Evolutionary conservation across 2,888 invertebrate genomes (phyloP).

Genomic region (Pandemis corylana): DNA sequence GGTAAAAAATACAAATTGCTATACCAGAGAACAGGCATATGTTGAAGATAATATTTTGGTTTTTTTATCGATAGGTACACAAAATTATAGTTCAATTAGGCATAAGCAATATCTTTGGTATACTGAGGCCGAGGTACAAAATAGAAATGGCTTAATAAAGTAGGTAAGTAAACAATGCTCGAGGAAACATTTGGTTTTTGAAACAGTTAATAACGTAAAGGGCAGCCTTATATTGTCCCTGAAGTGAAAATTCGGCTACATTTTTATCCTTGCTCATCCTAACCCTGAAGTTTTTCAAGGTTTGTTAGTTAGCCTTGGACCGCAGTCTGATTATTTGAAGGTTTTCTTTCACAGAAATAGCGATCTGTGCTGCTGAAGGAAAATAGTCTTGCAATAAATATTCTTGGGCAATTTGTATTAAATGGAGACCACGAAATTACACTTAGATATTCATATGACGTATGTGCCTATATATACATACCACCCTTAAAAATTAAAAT

Average conservation of each 20-base stretch:
- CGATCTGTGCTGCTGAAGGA: background rate
- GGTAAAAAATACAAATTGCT: background rate
- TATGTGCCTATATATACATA: too few species aligned
- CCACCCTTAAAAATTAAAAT: too few species aligned
- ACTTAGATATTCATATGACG: too few species aligned
- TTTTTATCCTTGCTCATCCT: background rate
- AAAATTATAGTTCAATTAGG: background rate
- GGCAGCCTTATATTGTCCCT: background rate
- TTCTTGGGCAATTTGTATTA: background rate
- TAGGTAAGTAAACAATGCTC: conserved; percentile 2
- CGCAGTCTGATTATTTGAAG: background rate
- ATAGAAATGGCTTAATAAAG: background rate
- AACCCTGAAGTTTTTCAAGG: conserved; percentile 9
- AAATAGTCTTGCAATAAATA: background rate
- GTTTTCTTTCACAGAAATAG: conserved; percentile 1
- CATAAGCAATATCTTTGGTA: background rate
- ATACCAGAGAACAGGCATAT: background rate
- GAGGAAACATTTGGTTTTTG: background rate
- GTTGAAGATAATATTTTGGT: background rate
- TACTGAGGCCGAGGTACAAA: background rate
- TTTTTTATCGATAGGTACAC: background rate
- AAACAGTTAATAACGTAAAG: background rate
- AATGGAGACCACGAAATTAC: too few species aligned
- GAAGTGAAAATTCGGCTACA: conserved; percentile 3
- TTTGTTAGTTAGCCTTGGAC: background rate